A percentile compares a stretch with the other conserved stretches of the same genome.
Evolutionary conservation across 2,113 vertebrate species (phyloP).

Genomic region (Sceloporus tristichus): DNA sequence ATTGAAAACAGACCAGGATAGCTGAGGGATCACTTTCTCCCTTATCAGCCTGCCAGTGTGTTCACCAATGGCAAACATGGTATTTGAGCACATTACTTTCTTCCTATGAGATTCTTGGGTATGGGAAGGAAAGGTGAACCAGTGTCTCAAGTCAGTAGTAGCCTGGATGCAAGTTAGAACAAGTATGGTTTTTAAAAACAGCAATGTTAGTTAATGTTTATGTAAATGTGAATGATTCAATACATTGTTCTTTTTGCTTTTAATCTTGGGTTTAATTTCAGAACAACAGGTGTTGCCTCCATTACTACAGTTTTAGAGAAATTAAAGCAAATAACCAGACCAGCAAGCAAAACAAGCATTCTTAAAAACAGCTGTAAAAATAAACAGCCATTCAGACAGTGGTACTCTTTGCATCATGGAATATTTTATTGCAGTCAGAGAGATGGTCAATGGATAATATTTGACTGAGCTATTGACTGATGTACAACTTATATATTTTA

Average conservation of each 20-base stretch:
- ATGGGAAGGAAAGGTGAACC: background rate
- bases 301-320: too few species aligned
- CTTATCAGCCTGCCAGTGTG: background rate
- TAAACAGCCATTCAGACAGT: background rate
- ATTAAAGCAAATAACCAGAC: background rate
- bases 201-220: background rate
- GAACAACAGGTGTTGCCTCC: background rate
- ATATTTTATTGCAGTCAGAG: background rate
- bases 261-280: background rate
- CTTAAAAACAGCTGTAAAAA: background rate
- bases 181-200: background rate
- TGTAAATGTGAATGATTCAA: background rate
- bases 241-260: background rate
- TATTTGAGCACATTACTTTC: background rate
- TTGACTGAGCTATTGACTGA: background rate
- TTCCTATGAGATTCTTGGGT: background rate
- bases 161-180: background rate
- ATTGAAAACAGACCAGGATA: background rate
- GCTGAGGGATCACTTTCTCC: background rate
- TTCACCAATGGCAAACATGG: background rate
- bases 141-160: background rate
- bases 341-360: background rate
- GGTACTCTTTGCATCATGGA: background rate
- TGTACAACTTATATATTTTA: background rate
- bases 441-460: background rate